A percentile compares a stretch with the other conserved stretches of the same genome.
phyloP scores from a whole-genome alignment of 1,140 invertebrate genomes.

The Camponotus floridanus region DNA sequence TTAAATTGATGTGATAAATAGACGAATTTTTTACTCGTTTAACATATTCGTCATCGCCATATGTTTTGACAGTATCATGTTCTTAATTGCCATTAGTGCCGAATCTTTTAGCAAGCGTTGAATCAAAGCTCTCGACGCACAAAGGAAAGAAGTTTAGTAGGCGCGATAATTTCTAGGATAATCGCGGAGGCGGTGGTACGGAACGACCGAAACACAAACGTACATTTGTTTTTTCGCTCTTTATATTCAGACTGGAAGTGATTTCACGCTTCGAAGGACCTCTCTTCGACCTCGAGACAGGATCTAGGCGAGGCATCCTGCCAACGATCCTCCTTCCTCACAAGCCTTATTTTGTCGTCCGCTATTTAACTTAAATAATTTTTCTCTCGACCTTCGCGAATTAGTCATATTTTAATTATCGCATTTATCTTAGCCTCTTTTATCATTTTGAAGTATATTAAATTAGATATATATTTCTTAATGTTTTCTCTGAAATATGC shows the following conservation, averaged over 20 bases:
- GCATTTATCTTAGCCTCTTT: neutral
- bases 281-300: constrained; percentile 79
- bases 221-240: constrained; percentile 75
- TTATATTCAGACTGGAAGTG: constrained; percentile 82
- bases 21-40: neutral
- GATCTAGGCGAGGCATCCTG: constrained; percentile 85
- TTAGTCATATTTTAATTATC: constrained; percentile 8
- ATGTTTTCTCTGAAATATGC: neutral
- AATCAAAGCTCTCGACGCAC: constrained; percentile 48
- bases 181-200: constrained; percentile 72
- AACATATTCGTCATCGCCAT: constrained; percentile 3
- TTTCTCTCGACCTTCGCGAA: neutral
- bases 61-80: neutral
- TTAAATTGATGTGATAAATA: neutral
- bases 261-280: constrained; percentile 83
- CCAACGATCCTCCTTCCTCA: constrained; percentile 54
- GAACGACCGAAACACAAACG: constrained; percentile 76
- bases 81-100: constrained; percentile 42
- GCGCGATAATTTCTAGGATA: constrained; percentile 64
- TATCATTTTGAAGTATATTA: neutral
- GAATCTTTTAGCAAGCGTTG: constrained; percentile 17
- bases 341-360: constrained; percentile 33
- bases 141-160: constrained; percentile 65
- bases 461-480: neutral
- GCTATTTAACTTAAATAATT: constrained; percentile 30